Base-by-base conservation (phyloP, 2,888 invertebrate genomes). In the Chrysina gloriosa region DNA sequence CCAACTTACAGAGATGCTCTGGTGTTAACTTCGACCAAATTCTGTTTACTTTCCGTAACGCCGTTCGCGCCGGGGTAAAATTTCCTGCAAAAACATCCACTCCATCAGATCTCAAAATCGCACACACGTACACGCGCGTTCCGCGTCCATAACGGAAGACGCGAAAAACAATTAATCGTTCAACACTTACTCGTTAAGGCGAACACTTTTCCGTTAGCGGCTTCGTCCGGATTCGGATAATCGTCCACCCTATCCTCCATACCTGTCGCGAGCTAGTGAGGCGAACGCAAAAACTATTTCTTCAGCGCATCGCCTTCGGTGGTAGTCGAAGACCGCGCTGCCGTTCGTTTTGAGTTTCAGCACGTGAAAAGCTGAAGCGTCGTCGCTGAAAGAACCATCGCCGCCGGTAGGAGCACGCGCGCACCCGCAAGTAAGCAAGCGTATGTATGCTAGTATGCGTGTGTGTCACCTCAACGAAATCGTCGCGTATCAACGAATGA, bases 1-100 rank as follows among this genome's bases (percentile, higher is more conserved):
- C 48, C n/a, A 39, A 75, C 74, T 74, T 78, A 86, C 87, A 85
- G 83, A 3, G 86, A 83, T 27, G 85, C 84, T 78, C 85, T 84
- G 7, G 86, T 86, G 2, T 85, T 85, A 0, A 86, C 84, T 3
- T 85, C 84, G 72, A 87, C 84, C 58, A 87, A 78, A 73, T 75
- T 72, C 56, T 71, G 73, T 16, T 70, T 67, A 70, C 73, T 74
- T 54, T 69, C 69, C 6, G 58, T 50, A 52, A 52, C 61, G 23
- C 61, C 69, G 65, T 70, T 70, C 19, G 67, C 56, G 2, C n/a
- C 42, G 9, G 16, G 27, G 23, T 42, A 11, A 19, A 42, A 14
- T 27, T 61, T 61, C 58, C 58, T 61, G 19, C 6, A 50, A 39
- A 61, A 52, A 52, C 3, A 52, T 16, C 45, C 45, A 4, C n/a